phyloP scores from a whole-genome alignment of 2,888 invertebrate species.

The Eurois occulta region DNA sequence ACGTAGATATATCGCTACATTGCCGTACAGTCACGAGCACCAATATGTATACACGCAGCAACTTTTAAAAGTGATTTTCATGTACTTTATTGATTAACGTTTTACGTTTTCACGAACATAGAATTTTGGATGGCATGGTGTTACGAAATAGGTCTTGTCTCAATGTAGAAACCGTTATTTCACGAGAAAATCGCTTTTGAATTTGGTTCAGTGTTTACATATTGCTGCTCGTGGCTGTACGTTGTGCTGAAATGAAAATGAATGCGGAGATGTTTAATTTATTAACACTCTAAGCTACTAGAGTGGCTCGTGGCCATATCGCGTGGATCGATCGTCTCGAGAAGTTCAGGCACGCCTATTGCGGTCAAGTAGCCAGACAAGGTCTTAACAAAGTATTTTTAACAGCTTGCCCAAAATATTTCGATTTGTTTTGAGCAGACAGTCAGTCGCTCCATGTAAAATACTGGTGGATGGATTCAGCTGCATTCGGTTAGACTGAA shows the following conservation, averaged over 20 bases:
- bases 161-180: too few species aligned
- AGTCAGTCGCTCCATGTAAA: not conserved
- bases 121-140: too few species aligned
- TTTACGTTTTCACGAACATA: too few species aligned
- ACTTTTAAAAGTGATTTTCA: too few species aligned
- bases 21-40: too few species aligned
- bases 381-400: slow-evolving; percentile 20
- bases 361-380: slow-evolving; percentile 41
- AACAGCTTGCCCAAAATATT: not conserved
- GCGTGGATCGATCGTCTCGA: slow-evolving; percentile 31
- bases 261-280: slow-evolving; percentile 7
- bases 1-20: too few species aligned
- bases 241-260: slow-evolving; percentile 10
- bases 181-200: too few species aligned
- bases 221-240: too few species aligned
- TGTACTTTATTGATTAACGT: too few species aligned
- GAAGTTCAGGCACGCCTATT: slow-evolving; percentile 34
- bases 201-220: too few species aligned
- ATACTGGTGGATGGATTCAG: not conserved
- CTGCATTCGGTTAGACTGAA: not conserved
- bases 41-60: too few species aligned
- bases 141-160: too few species aligned
- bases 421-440: not conserved
- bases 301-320: slow-evolving; percentile 18
- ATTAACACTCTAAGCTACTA: slow-evolving; percentile 17